Evolutionary conservation across 2,113 vertebrate genomes (phyloP), one percentile per base, ranked within the genome.

Genomic region (Nesoenas mayeri): DNA sequence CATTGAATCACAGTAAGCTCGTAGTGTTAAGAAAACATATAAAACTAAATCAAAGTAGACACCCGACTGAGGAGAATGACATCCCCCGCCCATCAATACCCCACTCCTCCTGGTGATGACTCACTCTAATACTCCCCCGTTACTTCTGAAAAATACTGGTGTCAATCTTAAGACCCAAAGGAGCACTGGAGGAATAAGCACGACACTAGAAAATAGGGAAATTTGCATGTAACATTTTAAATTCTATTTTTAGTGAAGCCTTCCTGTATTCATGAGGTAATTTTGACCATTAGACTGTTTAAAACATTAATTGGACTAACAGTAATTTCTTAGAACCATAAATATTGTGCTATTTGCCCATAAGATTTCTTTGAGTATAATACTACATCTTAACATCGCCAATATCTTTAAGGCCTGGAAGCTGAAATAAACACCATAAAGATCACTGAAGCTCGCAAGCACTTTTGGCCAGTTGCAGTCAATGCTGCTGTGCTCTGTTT

Each of bases 401-500:
- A 57, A 13, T 32, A 56, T 51, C 61, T 91, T 95, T 95, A 97
- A 98, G 97, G 96, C 96, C 93, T 98, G 96, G 97, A 98, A 98
- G 97, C 97, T 94, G 97, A 98, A 98, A 97, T 97, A 98, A 98
- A 98, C 97, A 98, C 98, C 97, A 97, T 98, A 97, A 98, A 98
- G 98, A 98, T 98, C 98, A 98, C 98, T 98, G 98, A 98, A 98
- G 97, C 97, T 97, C 95, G 61, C 93, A 97, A 98, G 94, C 95
- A 97, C 84, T 98, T 97, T 96, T 97, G 96, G 95, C 97, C 98
- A 97, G 98, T 97, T 96, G 98, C 98, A 96, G 97, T 97, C 96
- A 97, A 97, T 94, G 97, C 98, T 95, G 98, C 98, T 57, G 82
- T 98, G 96, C 97, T 98, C 97, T 98, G 96, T 96, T 98, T 98